Percentiles rank a stretch among this genome's conserved stretches.
phyloP scores from a whole-genome alignment of 1,140 invertebrate genomes.

The Eurytemora carolleeae region DNA sequence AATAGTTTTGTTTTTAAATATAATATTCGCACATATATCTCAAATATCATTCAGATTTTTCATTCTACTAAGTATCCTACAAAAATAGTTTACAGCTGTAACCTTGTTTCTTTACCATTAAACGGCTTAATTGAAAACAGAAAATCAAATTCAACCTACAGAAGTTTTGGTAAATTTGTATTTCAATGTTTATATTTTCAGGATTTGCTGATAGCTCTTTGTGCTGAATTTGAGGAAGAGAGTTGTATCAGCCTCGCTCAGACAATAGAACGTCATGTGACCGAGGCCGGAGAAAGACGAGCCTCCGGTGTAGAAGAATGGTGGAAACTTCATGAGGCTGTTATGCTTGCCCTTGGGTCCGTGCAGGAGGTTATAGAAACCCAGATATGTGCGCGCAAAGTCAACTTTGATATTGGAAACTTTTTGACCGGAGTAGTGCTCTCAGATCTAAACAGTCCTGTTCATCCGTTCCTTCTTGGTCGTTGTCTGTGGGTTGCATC shows the following conservation, averaged over 20 bases:
- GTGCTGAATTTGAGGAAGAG: constrained; percentile 39
- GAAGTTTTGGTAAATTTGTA: too few relatives aligned
- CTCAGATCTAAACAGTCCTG: constrained; percentile 27
- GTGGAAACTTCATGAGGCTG: constrained; percentile 58
- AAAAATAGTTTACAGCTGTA: too few relatives aligned
- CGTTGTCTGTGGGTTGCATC: constrained; percentile 48
- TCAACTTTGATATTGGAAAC: constrained; percentile 42
- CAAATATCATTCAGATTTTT: too few relatives aligned
- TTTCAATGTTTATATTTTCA: neutral
- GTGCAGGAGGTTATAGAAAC: constrained; percentile 13
- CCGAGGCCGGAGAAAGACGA: constrained; percentile 33
- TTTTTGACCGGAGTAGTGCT: constrained; percentile 38
- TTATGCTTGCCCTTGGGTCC: constrained; percentile 37
- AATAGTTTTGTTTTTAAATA: too few relatives aligned
- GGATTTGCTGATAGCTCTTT: constrained; percentile 30
- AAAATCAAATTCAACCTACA: too few relatives aligned
- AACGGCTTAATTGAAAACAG: too few relatives aligned
- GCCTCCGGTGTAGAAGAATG: constrained; percentile 32
- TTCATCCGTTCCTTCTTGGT: constrained; percentile 44
- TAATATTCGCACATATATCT: too few relatives aligned
- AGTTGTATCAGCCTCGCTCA: constrained; percentile 37
- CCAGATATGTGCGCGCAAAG: constrained; percentile 18
- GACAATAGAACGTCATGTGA: constrained; percentile 41
- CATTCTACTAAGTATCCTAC: too few relatives aligned
- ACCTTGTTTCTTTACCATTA: too few relatives aligned